A percentile compares a stretch with the other conserved stretches of the same genome.
phyloP scores from a whole-genome alignment of 2,113 vertebrate genomes.

The Equus quagga region DNA sequence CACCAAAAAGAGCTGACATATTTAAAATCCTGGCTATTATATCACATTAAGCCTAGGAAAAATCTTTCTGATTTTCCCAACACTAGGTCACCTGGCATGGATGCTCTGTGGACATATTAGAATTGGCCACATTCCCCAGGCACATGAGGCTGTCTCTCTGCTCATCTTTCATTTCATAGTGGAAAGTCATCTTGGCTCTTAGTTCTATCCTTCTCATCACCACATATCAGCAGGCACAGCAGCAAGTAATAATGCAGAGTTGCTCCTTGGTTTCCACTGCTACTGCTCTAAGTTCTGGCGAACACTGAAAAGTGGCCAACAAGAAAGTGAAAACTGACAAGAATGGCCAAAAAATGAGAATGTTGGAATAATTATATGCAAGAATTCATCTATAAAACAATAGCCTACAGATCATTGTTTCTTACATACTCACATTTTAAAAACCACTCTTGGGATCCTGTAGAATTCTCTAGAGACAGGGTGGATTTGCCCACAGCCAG shows the following conservation, averaged over 20 bases:
- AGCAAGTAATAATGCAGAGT: neutral
- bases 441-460: neutral
- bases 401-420: no score
- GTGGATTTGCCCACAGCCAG: neutral
- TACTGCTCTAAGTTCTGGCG: neutral
- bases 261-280: neutral
- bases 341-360: neutral
- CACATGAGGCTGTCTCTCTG: accelerated
- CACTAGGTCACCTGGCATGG: conserved; percentile 83
- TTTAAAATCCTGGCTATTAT: conserved; percentile 77
- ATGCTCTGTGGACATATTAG: conserved; percentile 58
- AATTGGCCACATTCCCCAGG: neutral
- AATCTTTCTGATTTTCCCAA: conserved; percentile 79
- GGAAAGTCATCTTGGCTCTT: neutral
- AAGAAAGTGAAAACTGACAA: neutral
- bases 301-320: neutral
- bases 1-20: conserved; percentile 81
- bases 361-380: neutral
- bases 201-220: neutral
- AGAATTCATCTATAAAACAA: neutral
- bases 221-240: neutral
- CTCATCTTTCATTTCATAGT: neutral
- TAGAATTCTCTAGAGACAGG: neutral
- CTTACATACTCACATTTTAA: neutral
- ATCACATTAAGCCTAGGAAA: conserved; percentile 72